Evolutionary conservation across 2,888 invertebrate species (phyloP), one percentile per base, ranked within the genome.

Genomic region (Andrena camellia): DNA sequence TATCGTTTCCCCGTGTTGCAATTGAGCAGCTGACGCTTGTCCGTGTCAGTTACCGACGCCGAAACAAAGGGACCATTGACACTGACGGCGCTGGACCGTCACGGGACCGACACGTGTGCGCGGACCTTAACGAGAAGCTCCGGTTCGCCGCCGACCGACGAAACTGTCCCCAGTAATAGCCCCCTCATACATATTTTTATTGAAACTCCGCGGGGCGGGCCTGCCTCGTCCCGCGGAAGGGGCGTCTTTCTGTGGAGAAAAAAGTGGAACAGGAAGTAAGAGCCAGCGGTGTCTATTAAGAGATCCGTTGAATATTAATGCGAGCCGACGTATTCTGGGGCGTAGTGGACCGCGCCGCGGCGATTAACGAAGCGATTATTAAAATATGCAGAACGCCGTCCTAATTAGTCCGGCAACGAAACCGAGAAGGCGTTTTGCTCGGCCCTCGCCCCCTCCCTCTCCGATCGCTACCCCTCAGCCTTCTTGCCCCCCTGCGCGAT

Each of bases 261-360:
- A 75, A 84, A 78, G 76, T 85, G 64, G 75, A 59, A 54, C 81
- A 76, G 74, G 70, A 82, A 87, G 79, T 78, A 75, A 78, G 73
- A 69, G 80, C 63, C 33, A 48, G 60, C 74, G 69, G 74, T 78
- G 81, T 87, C 87, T 86, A 84, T 87, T 85, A 88, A 77, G 80
- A 82, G 81, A 67, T 76, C 80, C 86, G 88, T 73, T 88, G 88
- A 88, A 88, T 88, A 88, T 88, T 88, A 88, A 88, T 80, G 83
- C 70, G 29, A 62, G 70, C 60, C 77, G 82, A 81, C 82, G 81
- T 79, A 81, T 85, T 77, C 80, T 54, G 33, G 69, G 74, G 54
- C 71, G 59, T 54, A 66, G 63, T 59, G 63, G 67, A 54, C 77
- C 78, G 72, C 59, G 59, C 60, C 67, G 50, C 59, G 26, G 72